Evolutionary conservation across 1,140 invertebrate species (phyloP).

Genomic region (Caenorhabditis inopinata): DNA sequence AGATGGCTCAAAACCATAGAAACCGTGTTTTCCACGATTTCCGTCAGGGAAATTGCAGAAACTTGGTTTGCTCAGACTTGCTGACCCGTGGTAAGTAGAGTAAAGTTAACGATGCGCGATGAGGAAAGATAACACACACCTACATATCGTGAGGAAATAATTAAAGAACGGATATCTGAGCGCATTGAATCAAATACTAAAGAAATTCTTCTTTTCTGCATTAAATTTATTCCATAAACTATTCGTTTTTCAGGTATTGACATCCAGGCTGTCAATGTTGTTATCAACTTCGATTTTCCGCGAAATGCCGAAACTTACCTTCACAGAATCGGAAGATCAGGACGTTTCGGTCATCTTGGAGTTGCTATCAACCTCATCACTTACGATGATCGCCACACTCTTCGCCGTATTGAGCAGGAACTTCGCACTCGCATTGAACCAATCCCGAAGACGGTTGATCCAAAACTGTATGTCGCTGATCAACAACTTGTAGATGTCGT

Average conservation of each 20-base stretch:
- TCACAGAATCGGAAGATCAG: constrained; percentile 97
- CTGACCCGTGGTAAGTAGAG: constrained; percentile 81
- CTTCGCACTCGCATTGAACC: constrained; percentile 98
- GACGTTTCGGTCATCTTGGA: constrained; percentile 95
- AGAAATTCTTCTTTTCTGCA: background rate
- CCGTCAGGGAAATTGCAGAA: constrained; percentile 88
- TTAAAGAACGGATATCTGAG: constrained; percentile 39
- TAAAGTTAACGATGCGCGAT: background rate
- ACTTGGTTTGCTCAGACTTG: constrained; percentile 89
- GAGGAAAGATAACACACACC: background rate
- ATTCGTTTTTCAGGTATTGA: constrained; percentile 75
- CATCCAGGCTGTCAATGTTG: constrained; percentile 99
- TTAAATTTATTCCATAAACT: background rate
- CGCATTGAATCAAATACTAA: too few relatives aligned
- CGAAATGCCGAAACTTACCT: constrained; percentile 99
- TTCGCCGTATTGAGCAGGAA: constrained; percentile 93
- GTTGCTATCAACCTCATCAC: constrained; percentile 99
- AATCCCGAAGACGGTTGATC: constrained; percentile 82
- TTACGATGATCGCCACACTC: constrained; percentile 92
- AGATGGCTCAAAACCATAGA: constrained; percentile 87
- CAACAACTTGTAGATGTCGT: constrained; percentile 35
- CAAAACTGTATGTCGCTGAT: constrained; percentile 47
- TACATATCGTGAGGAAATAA: background rate
- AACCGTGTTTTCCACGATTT: constrained; percentile 99
- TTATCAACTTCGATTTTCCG: constrained; percentile 99